phyloP scores from a whole-genome alignment of 2,888 invertebrate species.

The Schrankia costaestrigalis region DNA sequence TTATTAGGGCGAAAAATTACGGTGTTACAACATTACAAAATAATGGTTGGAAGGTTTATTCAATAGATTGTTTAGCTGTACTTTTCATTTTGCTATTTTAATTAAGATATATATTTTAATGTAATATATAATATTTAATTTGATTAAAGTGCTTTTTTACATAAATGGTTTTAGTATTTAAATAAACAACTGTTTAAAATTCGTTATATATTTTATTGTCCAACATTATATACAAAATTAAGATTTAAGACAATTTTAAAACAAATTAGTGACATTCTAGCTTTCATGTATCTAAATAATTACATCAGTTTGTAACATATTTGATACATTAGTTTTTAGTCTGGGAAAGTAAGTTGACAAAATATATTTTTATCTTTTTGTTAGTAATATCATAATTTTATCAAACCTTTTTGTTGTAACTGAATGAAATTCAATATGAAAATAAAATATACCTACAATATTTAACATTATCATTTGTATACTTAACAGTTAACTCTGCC shows the following conservation, averaged over 20 bases:
- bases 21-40: conserved; percentile 59
- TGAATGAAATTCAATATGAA: no score
- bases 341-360: no score
- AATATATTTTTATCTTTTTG: no score
- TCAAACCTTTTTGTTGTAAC: no score
- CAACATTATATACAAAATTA: conserved; percentile 59
- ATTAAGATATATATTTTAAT: conserved; percentile 79
- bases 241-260: conserved; percentile 34
- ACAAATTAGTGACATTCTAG: conserved; percentile 38
- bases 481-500: no score
- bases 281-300: conserved; percentile 47
- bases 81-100: conserved; percentile 74
- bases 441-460: no score
- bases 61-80: conserved; percentile 76
- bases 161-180: conserved; percentile 18
- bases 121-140: conserved; percentile 80
- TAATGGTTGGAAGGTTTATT: conserved; percentile 72
- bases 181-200: background rate
- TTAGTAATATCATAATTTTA: no score
- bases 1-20: conserved; percentile 60
- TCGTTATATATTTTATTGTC: conserved; percentile 47
- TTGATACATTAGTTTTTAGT: no score
- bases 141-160: conserved; percentile 80
- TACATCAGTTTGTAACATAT: conserved; percentile 46
- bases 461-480: no score